Evolutionary conservation across 2,113 vertebrate genomes (phyloP), one percentile per base, ranked within the genome.

Genomic region (Eurystomus gularis): DNA sequence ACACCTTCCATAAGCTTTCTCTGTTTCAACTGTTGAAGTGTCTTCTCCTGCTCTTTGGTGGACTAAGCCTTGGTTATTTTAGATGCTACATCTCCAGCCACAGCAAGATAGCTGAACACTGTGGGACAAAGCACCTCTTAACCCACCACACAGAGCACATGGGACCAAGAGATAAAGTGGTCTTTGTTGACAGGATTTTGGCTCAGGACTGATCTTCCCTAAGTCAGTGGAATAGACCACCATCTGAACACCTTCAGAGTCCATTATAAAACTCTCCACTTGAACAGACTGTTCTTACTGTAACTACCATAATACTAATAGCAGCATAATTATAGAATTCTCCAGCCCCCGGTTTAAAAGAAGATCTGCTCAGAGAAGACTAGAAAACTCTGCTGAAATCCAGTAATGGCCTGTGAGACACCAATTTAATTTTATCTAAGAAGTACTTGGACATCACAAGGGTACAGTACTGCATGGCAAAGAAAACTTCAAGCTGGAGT

Each of bases 301-400:
- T 69, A 94, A 44, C 93, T 71, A 77, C 73, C 72, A 84, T 92
- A 86, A 58, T 91, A 91, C 86, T 89, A 89, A 95, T 76, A 95
- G 83, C 69, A 91, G 65, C 70, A 76, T 82, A 92, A 92, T 94
- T 76, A 94, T 40, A 11, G 82, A 91, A 94, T 79, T 93, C 61
- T 82, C 61, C 94, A 96, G 52, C 61, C 35, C 73, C 65, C 13
- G 0, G 52, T 90, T 88, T 91, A 76, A 88, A 88, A 92, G 73
- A 94, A 72, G 80, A 89, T 87, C 86, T 93, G 68, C 72, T 91
- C 70, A 44, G 55, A 83, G 58, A 94, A 79, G 57, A 80, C 61
- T 79, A 76, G 44, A 92, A 91, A 82, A 88, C 55, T 70, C 84
- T 35, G 72, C 72, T 65, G 72, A 92, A 93, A 92, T 76, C 73